Evolutionary conservation across 1,140 invertebrate genomes (phyloP).

Genomic region (Neocloeon triangulifer): DNA sequence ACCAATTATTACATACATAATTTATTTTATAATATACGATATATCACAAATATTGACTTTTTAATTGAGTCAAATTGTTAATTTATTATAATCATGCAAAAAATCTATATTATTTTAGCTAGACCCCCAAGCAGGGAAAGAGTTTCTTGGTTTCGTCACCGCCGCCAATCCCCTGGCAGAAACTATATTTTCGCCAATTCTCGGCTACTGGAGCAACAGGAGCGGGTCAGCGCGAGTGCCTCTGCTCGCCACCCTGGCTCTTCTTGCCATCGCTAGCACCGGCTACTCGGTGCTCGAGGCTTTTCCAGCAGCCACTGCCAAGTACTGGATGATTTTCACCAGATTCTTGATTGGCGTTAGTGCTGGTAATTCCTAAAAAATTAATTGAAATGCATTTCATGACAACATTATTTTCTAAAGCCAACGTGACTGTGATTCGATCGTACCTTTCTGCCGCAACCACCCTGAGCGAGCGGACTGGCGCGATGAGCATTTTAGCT

Average conservation of each 20-base stretch:
- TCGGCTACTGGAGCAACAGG: slow-evolving; percentile 67
- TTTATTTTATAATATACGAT: too few relatives aligned
- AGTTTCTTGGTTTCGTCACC: slow-evolving; percentile 65
- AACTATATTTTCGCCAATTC: slow-evolving; percentile 65
- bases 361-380: slow-evolving; percentile 44
- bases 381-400: too few relatives aligned
- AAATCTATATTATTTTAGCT: slow-evolving; percentile 39
- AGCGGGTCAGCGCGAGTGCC: slow-evolving; percentile 43
- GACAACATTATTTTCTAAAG: slow-evolving; percentile 27
- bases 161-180: slow-evolving; percentile 74
- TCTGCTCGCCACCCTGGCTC: slow-evolving; percentile 37
- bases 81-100: too few relatives aligned
- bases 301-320: slow-evolving; percentile 24
- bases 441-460: slow-evolving; percentile 74
- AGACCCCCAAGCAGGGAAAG: slow-evolving; percentile 49
- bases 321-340: slow-evolving; percentile 48
- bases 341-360: slow-evolving; percentile 67
- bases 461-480: slow-evolving; percentile 49
- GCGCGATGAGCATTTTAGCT: slow-evolving; percentile 63
- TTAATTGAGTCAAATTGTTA: too few relatives aligned
- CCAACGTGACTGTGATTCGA: slow-evolving; percentile 64
- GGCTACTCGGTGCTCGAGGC: slow-evolving; percentile 56
- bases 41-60: too few relatives aligned
- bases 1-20: too few relatives aligned
- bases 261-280: slow-evolving; percentile 53